Base-by-base conservation (phyloP, 2,113 vertebrate species). In the Polypterus bichir region DNA sequence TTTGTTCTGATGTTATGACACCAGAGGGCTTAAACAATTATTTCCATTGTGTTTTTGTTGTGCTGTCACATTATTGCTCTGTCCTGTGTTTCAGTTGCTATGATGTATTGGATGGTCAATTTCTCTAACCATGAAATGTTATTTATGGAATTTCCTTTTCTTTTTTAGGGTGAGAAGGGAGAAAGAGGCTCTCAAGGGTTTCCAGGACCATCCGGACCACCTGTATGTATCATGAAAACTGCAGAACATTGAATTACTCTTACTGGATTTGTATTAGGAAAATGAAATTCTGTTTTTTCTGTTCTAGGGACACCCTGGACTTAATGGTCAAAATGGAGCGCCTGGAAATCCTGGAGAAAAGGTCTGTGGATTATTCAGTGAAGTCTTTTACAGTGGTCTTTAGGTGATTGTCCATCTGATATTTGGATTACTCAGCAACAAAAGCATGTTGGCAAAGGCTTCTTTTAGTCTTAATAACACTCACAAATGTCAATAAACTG, bases 131-230 rank as follows among this genome's bases (percentile, higher is more conserved):
- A 3, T 47, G 9, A 60, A 53, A 64, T 56, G 8, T 3, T 48
- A 2, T 54, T 64, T 61, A 48, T 47, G 10, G 49, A 6, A 44
- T 10, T 57, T 48, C 71, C 0, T 46, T 57, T 75, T 76, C 74
- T 57, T 44, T 54, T 69, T 66, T 67, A 97, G 94, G 95, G 95
- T 59, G 81, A 81, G 71, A 97, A 93, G 65, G 95, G 95, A 70
- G 89, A 82, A 61, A 78, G 76, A 44, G 94, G 95, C 63, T 80
- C 73, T 67, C 53, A 58, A 8, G 95, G 95, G 5, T 81, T 85
- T 72, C 74, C 81, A 55, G 95, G 93, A 74, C 82, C 87, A 72
- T 85, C 79, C 71, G 94, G 92, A 56, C 65, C 73, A 73, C 68
- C 83, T 47, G 95, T 97, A 85, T 73, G 92, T 93, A 76, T 62